These are phyloP conservation scores for Chaenodraco wilsoni DNA, from an alignment of 2,797 vertebrate genomes.

Conservation along the genomic window DNA sequence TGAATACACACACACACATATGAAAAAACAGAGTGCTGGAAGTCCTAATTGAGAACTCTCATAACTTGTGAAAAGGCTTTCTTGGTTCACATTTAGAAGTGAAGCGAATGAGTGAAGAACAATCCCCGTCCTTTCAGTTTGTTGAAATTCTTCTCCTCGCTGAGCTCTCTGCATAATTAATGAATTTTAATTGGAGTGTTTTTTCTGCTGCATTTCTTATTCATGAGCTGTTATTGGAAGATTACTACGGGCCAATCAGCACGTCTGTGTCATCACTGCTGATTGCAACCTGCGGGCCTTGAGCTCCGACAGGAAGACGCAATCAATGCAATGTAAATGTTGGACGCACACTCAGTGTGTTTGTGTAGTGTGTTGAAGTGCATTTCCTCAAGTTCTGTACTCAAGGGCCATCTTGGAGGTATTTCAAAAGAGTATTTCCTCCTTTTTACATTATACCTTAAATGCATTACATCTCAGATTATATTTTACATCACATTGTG, in stretches of 20 bases:
- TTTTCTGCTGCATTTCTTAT: slow-evolving; percentile 82
- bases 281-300: slow-evolving; percentile 52
- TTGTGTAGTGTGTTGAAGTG: too few relatives aligned
- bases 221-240: slow-evolving; percentile 84
- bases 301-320: slow-evolving; percentile 39
- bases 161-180: slow-evolving; percentile 79
- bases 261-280: slow-evolving; percentile 57
- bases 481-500: too few relatives aligned
- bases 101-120: not conserved
- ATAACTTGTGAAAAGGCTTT: not conserved
- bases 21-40: not conserved
- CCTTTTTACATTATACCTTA: too few relatives aligned
- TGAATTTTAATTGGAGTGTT: slow-evolving; percentile 84
- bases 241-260: slow-evolving; percentile 68
- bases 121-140: slow-evolving; percentile 3
- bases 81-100: not conserved
- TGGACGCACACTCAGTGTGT: not conserved
- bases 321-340: slow-evolving; percentile 38
- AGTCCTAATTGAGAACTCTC: slow-evolving; percentile 60
- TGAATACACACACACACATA: slow-evolving; percentile 26
- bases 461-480: not conserved
- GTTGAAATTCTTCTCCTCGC: slow-evolving; percentile 15
- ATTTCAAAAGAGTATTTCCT: not conserved
- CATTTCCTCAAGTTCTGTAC: too few relatives aligned
- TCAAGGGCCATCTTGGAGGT: too few relatives aligned